These are phyloP conservation scores for Loripinus fragilis DNA, from an alignment of 2,888 invertebrate species.

Conservation along the genomic window DNA sequence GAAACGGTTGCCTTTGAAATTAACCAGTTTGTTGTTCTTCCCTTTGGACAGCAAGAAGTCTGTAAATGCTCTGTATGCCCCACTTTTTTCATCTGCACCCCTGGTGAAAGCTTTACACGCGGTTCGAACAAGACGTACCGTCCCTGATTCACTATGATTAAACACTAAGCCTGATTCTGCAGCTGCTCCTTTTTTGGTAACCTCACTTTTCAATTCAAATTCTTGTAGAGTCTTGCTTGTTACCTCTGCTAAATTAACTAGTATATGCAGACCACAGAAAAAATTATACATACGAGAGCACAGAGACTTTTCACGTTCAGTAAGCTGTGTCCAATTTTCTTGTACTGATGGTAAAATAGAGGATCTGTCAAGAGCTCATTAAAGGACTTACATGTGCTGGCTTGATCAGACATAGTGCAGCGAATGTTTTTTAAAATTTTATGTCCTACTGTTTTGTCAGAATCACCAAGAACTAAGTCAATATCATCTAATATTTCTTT, in stretches of 20 bases:
- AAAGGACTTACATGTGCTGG: constrained; percentile 1
- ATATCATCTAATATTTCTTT: constrained; percentile 37
- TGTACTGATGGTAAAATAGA: neutral
- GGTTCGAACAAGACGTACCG: constrained; percentile 7
- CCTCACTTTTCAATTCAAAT: neutral
- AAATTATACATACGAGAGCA: neutral
- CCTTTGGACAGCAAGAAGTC: neutral
- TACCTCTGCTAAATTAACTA: neutral
- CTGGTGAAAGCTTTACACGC: constrained; percentile 26
- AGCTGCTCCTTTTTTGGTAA: neutral
- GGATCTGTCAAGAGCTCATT: neutral
- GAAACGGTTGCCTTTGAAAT: constrained; percentile 16
- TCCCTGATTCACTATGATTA: neutral
- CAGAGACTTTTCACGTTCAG: neutral
- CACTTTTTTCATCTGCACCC: constrained; percentile 24
- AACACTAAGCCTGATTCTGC: neutral
- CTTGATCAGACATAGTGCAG: neutral
- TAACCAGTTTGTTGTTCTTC: neutral
- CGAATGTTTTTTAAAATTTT: constrained; percentile 18
- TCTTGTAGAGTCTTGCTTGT: constrained; percentile 4
- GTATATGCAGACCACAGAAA: constrained; percentile 9
- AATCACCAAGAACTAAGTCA: neutral
- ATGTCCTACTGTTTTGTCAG: neutral
- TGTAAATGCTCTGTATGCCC: neutral
- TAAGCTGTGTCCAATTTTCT: constrained; percentile 11